Evolutionary conservation across 2,797 vertebrate genomes (phyloP).

Genomic region (Smutsia gigantea): DNA sequence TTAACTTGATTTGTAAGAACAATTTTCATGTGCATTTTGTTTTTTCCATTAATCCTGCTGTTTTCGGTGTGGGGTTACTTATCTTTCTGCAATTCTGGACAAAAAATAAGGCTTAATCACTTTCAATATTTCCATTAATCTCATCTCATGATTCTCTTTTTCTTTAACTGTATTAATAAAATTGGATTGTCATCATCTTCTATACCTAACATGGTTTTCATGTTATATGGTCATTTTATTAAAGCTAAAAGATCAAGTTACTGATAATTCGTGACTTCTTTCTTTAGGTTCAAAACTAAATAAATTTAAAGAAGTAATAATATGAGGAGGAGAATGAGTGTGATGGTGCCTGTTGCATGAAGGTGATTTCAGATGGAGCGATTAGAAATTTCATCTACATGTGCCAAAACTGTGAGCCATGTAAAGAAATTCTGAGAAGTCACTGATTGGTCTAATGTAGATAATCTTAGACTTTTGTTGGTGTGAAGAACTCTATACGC

Average conservation of each 20-base stretch:
- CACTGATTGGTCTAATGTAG: not conserved
- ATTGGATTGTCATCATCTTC: not conserved
- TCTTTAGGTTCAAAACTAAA: not conserved
- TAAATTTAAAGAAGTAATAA: not conserved
- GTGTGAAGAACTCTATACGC: not conserved
- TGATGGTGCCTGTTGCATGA: not conserved
- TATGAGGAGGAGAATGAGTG: not conserved
- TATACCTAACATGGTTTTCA: not conserved
- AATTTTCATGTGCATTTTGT: not conserved
- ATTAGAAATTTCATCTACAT: not conserved
- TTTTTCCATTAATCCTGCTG: not conserved
- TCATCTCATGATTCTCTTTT: not conserved
- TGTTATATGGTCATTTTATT: not conserved
- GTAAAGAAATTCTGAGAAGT: not conserved
- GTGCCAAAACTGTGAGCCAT: not conserved
- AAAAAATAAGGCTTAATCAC: not conserved
- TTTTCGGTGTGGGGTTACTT: not conserved
- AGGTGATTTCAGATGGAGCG: not conserved
- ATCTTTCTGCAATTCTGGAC: not conserved
- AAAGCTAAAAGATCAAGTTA: not conserved
- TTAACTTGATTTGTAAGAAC: not conserved
- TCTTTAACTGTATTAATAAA: not conserved
- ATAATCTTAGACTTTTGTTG: not conserved
- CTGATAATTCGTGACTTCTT: not conserved
- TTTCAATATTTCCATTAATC: not conserved